A percentile compares a stretch with the other conserved stretches of the same genome.
Evolutionary conservation across 1,140 invertebrate genomes (phyloP).

Genomic region (Drosophila tristis): DNA sequence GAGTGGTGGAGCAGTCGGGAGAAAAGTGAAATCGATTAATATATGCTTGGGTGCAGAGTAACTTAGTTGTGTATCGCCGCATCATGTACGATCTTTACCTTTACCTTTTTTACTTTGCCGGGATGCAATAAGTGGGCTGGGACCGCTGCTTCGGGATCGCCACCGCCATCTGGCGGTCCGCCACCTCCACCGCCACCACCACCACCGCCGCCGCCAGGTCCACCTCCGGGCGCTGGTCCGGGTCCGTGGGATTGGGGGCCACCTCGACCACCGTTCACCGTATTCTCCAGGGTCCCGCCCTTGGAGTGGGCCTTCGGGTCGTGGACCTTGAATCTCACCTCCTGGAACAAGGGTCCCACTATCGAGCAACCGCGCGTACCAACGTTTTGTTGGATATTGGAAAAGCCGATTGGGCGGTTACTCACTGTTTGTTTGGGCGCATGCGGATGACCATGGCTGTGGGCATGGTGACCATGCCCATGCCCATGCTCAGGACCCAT

Average conservation of each 20-base stretch:
- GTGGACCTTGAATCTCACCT: constrained; percentile 96
- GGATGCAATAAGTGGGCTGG: constrained; percentile 91
- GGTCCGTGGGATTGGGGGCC: constrained; percentile 85
- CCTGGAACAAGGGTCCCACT: constrained; percentile 93
- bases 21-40: constrained; percentile 1
- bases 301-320: constrained; percentile 96
- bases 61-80: constrained; percentile 25
- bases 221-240: constrained; percentile 66
- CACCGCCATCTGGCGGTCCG: constrained; percentile 83
- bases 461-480: constrained; percentile 84
- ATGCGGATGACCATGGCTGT: constrained; percentile 84
- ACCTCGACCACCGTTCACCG: constrained; percentile 91
- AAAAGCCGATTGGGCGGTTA: constrained; percentile 84
- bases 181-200: constrained; percentile 83
- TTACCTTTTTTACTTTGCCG: constrained; percentile 87
- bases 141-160: constrained; percentile 88
- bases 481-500: constrained; percentile 84
- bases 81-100: constrained; percentile 63
- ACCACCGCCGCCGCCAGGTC: constrained; percentile 83
- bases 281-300: constrained; percentile 95
- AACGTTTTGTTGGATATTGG: constrained; percentile 84
- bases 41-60: too few species aligned
- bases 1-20: background rate
- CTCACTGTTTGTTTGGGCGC: constrained; percentile 84
- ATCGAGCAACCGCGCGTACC: constrained; percentile 87